These are phyloP conservation scores for Magallana gigas DNA, from an alignment of 1,140 invertebrate genomes.

Conservation along the genomic window DNA sequence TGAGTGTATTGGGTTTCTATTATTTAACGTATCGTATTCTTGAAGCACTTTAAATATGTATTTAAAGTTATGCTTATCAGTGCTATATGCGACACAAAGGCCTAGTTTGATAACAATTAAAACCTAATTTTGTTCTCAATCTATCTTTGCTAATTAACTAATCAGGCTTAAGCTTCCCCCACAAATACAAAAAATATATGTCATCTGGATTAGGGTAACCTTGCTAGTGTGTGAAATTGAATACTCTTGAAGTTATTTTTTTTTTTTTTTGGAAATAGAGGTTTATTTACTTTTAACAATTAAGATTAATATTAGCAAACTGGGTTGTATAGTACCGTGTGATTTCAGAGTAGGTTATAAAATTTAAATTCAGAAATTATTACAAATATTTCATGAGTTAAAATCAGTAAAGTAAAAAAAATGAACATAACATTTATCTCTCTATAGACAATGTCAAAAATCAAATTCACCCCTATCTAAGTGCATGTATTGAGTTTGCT, in stretches of 20 bases:
- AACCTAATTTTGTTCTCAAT: constrained; percentile 1
- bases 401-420: too few species aligned
- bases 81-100: background rate
- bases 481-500: too few species aligned
- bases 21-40: constrained; percentile 7
- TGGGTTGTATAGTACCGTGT: background rate
- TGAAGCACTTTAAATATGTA: constrained; percentile 25
- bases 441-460: too few species aligned
- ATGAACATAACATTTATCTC: too few species aligned
- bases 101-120: constrained; percentile 13
- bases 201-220: background rate
- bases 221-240: background rate
- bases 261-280: background rate
- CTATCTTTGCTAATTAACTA: constrained; percentile 28
- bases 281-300: constrained; percentile 9
- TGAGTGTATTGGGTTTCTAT: constrained; percentile 2
- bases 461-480: too few species aligned
- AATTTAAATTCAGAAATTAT: too few species aligned
- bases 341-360: too few species aligned
- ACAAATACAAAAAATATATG: constrained; percentile 13
- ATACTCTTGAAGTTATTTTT: background rate
- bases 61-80: constrained; percentile 33
- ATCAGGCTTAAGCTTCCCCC: constrained; percentile 25
- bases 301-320: background rate
- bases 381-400: too few species aligned